Base-by-base conservation (phyloP, 2,113 vertebrate species). In the Thunnus thynnus region DNA sequence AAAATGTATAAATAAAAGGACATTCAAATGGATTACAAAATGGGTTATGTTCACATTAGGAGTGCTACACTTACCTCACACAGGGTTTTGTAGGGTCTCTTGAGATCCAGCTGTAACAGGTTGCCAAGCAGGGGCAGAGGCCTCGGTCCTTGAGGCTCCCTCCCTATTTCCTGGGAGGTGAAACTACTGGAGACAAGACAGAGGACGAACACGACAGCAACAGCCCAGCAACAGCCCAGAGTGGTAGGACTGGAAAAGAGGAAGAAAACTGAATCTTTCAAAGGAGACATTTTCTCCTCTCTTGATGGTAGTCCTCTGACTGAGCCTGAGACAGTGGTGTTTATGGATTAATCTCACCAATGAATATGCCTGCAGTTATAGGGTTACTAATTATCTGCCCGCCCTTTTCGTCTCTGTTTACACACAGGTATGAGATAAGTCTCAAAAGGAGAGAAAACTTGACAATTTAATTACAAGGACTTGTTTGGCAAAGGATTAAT, bases 41-140 rank as follows among this genome's bases (percentile, higher is more conserved):
- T 4, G 17, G 1, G 8, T 48, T 46, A 41, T 41, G 36, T 41
- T 41, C 36, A 44, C 61, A 3, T 1, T 0, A n/a, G 44, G 12
- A 44, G 0, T 1, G 5, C 5, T 13, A 13, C 4, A 66, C 81
- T 79, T 55, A 94, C 92, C 87, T 92, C 60, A 57, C 20, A 77
- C 4, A 95, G 83, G 1, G 58, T 82, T 20, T 44, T 72, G 66
- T 92, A 58, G 3, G 87, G 86, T 72, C 88, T 92, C 4, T 68
- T 63, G 69, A 94, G 93, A 67, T 95, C 92, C 22, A 95, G 84
- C 57, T 91, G 90, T 55, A 94, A 69, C 20, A 95, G 76, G 84
- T 94, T 95, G 5, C 94, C 93, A 76, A 95, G 70, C 25, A 95
- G 69, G 0, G 93, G 94, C 32, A 93, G 69, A 8, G 90, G 82